Conservation (phyloP, 2,797 vertebrate genomes). For the Myotis findleyi region DNA sequence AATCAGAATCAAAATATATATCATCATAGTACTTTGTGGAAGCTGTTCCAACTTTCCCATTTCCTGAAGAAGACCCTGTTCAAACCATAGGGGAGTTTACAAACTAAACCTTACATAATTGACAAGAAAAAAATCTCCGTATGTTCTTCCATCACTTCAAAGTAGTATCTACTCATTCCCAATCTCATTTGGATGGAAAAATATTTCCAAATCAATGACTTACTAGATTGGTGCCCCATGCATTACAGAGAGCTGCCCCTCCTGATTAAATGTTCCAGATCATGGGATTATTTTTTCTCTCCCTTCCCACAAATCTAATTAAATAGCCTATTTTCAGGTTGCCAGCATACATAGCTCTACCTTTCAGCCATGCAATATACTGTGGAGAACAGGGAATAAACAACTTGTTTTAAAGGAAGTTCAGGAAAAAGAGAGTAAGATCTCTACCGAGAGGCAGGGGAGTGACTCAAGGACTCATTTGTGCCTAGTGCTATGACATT, state of each 20-base stretch:
- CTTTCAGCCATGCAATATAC: background rate
- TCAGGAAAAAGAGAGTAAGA: background rate
- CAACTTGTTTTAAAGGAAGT: slow-evolving; percentile 10
- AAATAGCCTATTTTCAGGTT: background rate
- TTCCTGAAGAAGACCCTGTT: slow-evolving; percentile 85
- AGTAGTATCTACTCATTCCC: background rate
- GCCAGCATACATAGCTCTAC: background rate
- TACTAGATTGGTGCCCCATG: background rate
- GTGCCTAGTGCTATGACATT: background rate
- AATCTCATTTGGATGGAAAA: background rate
- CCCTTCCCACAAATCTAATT: slow-evolving; percentile 16
- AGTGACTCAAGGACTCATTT: background rate
- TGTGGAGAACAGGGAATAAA: background rate
- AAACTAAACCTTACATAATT: slow-evolving; percentile 13
- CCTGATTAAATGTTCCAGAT: background rate
- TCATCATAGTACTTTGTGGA: slow-evolving; percentile 91
- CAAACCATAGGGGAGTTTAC: slow-evolving; percentile 46
- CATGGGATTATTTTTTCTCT: slow-evolving; percentile 9
- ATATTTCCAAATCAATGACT: slow-evolving; percentile 3
- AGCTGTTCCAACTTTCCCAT: slow-evolving; percentile 75
- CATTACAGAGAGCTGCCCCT: slow-evolving; percentile 5
- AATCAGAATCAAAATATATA: slow-evolving; percentile 96
- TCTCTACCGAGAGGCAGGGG: background rate
- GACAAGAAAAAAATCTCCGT: background rate
- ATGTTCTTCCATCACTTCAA: background rate